phyloP scores from a whole-genome alignment of 2,797 vertebrate genomes.

The Oreochromis mossambicus region DNA sequence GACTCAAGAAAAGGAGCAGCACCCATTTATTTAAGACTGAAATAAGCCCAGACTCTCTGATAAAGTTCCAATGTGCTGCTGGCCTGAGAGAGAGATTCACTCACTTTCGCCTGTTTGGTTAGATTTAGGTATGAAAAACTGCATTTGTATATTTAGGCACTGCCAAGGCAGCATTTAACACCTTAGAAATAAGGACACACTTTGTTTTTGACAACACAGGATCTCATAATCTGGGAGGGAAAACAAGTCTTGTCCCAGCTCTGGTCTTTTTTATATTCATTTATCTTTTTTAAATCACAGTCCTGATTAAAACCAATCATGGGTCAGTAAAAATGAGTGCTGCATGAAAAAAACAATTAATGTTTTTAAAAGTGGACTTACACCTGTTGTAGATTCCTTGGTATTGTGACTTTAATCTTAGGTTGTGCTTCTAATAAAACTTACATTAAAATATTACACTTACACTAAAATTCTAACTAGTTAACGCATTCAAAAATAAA shows the following conservation, averaged over 20 bases:
- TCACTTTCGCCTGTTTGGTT: not conserved
- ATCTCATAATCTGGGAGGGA: not conserved
- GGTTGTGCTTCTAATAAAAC: not conserved
- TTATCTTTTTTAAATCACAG: not conserved
- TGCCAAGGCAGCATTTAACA: not conserved
- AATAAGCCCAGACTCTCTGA: not conserved
- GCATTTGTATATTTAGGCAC: not conserved
- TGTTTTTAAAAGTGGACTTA: not conserved
- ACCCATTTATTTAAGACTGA: not conserved
- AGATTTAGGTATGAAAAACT: not conserved
- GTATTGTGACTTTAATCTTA: not conserved
- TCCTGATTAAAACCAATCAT: not conserved
- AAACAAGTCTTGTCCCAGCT: not conserved
- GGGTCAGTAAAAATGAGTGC: not conserved
- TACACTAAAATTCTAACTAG: not conserved
- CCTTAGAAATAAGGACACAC: not conserved
- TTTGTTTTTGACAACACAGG: not conserved
- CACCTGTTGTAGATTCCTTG: not conserved
- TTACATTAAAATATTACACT: not conserved
- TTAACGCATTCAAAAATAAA: not conserved
- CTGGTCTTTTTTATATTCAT: not conserved
- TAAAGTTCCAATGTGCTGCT: not conserved
- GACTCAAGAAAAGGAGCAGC: not conserved
- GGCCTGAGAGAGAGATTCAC: not conserved
- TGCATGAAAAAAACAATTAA: not conserved